phyloP scores from a whole-genome alignment of 2,888 invertebrate genomes.

The Lochmaea crataegi region DNA sequence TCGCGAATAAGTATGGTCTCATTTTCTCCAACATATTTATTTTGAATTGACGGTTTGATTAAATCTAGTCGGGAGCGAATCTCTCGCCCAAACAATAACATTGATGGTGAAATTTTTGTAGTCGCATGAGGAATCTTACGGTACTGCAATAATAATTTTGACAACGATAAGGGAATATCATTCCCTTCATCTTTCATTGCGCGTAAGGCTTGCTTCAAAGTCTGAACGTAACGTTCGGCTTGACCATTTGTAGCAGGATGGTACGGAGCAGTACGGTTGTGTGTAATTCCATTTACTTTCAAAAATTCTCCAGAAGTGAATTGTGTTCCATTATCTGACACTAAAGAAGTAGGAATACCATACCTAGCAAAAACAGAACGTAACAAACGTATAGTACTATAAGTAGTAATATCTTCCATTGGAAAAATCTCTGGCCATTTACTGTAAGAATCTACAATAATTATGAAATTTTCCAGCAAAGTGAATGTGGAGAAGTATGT shows the following conservation, averaged over 20 bases:
- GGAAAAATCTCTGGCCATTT: neutral
- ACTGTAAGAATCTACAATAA: neutral
- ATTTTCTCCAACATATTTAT: neutral
- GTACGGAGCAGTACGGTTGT: slow-evolving; percentile 27
- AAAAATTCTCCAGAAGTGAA: slow-evolving; percentile 47
- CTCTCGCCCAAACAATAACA: neutral
- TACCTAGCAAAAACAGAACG: slow-evolving; percentile 35
- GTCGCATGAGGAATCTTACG: neutral
- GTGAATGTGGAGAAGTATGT: slow-evolving; percentile 51
- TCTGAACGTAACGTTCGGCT: slow-evolving; percentile 43
- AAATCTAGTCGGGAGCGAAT: neutral
- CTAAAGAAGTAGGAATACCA: slow-evolving; percentile 43
- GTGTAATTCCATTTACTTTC: slow-evolving; percentile 40
- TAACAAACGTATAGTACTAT: neutral
- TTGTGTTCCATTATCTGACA: slow-evolving; percentile 43
- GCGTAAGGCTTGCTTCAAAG: neutral
- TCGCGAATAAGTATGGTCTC: neutral
- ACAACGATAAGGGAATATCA: neutral
- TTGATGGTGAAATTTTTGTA: neutral
- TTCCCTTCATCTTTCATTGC: neutral
- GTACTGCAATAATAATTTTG: slow-evolving; percentile 1
- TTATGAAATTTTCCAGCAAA: slow-evolving; percentile 32
- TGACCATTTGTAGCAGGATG: slow-evolving; percentile 49
- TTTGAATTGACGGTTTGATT: neutral
- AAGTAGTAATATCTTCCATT: neutral